These are phyloP conservation scores for Drosophila azteca DNA, from an alignment of 1,140 invertebrate genomes.

Conservation along the genomic window DNA sequence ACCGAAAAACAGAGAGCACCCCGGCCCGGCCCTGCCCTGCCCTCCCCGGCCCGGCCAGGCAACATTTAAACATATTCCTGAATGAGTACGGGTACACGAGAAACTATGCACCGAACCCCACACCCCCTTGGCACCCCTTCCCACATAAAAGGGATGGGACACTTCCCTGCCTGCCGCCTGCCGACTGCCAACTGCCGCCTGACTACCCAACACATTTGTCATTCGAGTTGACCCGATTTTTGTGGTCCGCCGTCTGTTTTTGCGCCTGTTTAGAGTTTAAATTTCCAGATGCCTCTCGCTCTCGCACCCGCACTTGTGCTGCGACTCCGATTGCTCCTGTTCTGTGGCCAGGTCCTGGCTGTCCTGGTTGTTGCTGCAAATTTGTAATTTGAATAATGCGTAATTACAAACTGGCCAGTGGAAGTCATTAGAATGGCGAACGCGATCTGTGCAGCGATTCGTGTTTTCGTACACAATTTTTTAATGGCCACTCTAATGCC, in stretches of 20 bases:
- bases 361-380: constrained; percentile 43
- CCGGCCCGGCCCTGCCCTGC: background rate
- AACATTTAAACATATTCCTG: constrained; percentile 69
- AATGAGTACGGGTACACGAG: constrained; percentile 1
- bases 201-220: constrained; percentile 61
- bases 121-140: too few relatives aligned
- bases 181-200: constrained; percentile 8
- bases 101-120: constrained; percentile 5
- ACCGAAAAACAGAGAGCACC: constrained; percentile 64
- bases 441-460: constrained; percentile 47
- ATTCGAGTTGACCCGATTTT: constrained; percentile 77
- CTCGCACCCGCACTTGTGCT: background rate
- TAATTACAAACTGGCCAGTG: constrained; percentile 74
- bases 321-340: constrained; percentile 7
- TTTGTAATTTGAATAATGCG: constrained; percentile 81
- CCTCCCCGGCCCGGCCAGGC: constrained; percentile 13
- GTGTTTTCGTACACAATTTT: constrained; percentile 50
- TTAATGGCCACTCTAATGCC: background rate
- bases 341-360: constrained; percentile 10
- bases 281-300: constrained; percentile 50
- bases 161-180: background rate
- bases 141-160: too few relatives aligned
- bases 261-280: constrained; percentile 79
- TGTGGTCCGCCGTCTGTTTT: constrained; percentile 72
- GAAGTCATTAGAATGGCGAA: constrained; percentile 71